Conservation (phyloP, 2,888 invertebrate genomes). For the Agonopterix alstromeriana region DNA sequence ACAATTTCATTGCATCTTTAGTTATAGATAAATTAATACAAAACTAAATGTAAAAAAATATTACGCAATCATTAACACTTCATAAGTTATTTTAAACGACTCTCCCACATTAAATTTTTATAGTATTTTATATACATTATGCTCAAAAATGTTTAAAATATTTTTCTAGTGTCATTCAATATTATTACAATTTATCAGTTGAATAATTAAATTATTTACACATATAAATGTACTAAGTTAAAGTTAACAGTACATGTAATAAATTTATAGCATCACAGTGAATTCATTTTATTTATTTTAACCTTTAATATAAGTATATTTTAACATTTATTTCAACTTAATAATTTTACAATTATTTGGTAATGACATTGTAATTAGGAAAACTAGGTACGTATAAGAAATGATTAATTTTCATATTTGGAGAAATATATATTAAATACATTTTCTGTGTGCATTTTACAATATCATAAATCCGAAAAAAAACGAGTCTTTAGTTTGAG, state of each 20-base stretch:
- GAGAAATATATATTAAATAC: too few relatives aligned
- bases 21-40: too few relatives aligned
- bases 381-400: neutral
- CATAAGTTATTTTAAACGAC: neutral
- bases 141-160: constrained; percentile 29
- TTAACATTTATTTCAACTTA: neutral
- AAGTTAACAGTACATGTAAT: constrained; percentile 36
- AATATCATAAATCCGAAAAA: too few relatives aligned
- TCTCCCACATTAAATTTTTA: neutral
- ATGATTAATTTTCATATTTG: neutral
- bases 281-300: constrained; percentile 39
- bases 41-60: constrained; percentile 3
- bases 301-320: neutral
- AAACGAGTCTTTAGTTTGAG: too few relatives aligned
- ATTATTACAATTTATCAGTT: constrained; percentile 12
- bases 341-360: neutral
- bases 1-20: too few relatives aligned
- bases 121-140: constrained; percentile 21
- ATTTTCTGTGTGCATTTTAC: too few relatives aligned
- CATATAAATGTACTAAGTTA: constrained; percentile 18
- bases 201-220: constrained; percentile 19
- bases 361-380: too few relatives aligned
- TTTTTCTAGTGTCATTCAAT: constrained; percentile 24
- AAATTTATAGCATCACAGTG: constrained; percentile 72
- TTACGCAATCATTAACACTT: neutral